Percentiles rank a stretch among this genome's conserved stretches.
These are phyloP conservation scores for Emydocephalus ijimae DNA, from an alignment of 2,113 vertebrate genomes.

Conservation along the genomic window DNA sequence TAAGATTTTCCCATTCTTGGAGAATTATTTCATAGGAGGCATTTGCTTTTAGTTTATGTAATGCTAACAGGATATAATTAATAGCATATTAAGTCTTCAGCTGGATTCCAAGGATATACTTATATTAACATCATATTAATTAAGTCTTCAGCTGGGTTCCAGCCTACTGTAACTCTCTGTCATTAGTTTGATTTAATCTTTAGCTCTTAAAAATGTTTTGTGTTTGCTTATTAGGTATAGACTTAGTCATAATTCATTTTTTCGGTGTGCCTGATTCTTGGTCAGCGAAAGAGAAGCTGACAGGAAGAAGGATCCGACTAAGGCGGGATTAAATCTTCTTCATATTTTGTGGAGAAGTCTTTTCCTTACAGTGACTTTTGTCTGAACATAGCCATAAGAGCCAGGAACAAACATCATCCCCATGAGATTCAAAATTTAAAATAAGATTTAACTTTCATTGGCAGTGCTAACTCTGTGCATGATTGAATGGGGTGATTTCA, in stretches of 20 bases:
- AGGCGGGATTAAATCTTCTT: not conserved
- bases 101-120: not conserved
- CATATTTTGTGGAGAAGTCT: not conserved
- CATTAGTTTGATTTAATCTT: not conserved
- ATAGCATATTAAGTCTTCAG: not conserved
- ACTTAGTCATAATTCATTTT: not conserved
- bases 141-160: not conserved
- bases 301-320: not conserved
- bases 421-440: too few relatives aligned
- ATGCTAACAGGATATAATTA: not conserved
- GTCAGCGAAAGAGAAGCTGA: not conserved
- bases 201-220: not conserved
- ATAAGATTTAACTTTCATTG: too few relatives aligned
- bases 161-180: not conserved
- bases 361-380: not conserved
- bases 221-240: not conserved
- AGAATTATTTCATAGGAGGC: not conserved
- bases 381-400: too few relatives aligned
- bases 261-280: not conserved
- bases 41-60: not conserved
- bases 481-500: too few relatives aligned
- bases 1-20: not conserved
- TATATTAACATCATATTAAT: not conserved
- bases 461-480: too few relatives aligned
- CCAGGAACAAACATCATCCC: too few relatives aligned